These are phyloP conservation scores for Tautogolabrus adspersus DNA, from an alignment of 2,113 vertebrate species.

Conservation along the genomic window DNA sequence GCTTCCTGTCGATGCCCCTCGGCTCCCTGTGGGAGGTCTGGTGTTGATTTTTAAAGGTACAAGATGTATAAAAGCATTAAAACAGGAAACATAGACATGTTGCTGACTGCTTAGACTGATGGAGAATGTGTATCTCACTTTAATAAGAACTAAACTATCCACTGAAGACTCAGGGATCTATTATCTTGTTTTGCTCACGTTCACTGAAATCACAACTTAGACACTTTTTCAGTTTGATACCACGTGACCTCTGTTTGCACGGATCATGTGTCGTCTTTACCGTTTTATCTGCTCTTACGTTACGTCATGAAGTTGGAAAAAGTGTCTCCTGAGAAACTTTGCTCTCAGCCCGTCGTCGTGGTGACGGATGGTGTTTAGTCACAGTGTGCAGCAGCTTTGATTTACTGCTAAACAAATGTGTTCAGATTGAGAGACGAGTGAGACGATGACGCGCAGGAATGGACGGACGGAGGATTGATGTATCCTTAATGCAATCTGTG, in stretches of 20 bases:
- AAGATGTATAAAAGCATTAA: no score
- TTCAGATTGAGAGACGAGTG: constrained; percentile 37
- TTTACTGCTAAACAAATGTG: constrained; percentile 36
- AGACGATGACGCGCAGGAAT: constrained; percentile 12
- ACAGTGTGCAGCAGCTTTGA: constrained; percentile 10
- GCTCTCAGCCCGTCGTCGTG: not conserved
- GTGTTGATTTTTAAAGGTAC: no score
- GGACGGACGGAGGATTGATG: constrained; percentile 30
- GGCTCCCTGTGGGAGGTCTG: no score
- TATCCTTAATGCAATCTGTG: constrained; percentile 56
- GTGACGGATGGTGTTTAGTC: constrained; percentile 26
- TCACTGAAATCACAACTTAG: no score
- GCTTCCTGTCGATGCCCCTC: no score
- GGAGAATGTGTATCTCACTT: no score
- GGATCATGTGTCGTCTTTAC: not conserved
- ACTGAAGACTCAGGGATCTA: no score
- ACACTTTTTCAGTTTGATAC: not conserved
- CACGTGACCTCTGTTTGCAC: not conserved
- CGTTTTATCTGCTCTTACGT: not conserved
- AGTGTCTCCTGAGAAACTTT: constrained; percentile 2
- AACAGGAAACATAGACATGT: no score
- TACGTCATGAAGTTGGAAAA: not conserved
- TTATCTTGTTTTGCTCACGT: no score
- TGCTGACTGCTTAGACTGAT: no score
- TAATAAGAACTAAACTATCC: no score